Conservation (phyloP, 2,797 vertebrate genomes). For the Semotilus atromaculatus region DNA sequence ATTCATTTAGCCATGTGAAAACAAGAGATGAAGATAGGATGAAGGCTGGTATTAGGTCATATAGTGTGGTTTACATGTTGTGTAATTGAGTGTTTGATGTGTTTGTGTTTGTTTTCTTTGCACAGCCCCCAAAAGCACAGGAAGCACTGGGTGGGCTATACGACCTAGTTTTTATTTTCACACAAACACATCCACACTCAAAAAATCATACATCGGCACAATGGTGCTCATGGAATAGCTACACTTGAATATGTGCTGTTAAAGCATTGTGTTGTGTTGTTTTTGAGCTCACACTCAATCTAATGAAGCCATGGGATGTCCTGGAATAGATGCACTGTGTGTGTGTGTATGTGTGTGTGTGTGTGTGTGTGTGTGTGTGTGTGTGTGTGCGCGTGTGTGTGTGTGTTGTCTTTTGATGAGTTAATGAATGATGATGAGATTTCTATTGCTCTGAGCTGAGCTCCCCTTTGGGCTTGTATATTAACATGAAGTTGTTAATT, state of each 20-base stretch:
- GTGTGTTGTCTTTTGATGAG: constrained; percentile 49
- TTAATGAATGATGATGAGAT: constrained; percentile 51
- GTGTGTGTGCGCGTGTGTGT: background rate
- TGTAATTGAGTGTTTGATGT: constrained; percentile 44
- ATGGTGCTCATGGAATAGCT: constrained; percentile 8
- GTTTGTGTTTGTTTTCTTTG: constrained; percentile 25
- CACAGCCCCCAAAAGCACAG: constrained; percentile 71
- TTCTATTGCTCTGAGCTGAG: constrained; percentile 39
- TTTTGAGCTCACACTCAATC: constrained; percentile 28
- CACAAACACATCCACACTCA: constrained; percentile 30
- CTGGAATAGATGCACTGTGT: constrained; percentile 35
- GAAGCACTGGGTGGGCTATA: constrained; percentile 80
- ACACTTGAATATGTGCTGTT: constrained; percentile 47
- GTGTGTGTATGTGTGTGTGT: background rate
- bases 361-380: background rate
- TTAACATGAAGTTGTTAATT: constrained; percentile 43
- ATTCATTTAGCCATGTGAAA: background rate
- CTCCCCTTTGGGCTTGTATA: constrained; percentile 33
- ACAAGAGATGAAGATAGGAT: background rate
- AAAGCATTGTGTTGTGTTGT: constrained; percentile 45
- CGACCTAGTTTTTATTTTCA: constrained; percentile 78
- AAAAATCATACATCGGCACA: constrained; percentile 38
- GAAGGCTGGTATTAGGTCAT: constrained; percentile 37
- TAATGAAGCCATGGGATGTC: constrained; percentile 46
- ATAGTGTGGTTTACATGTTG: constrained; percentile 5